Evolutionary conservation across 2,797 vertebrate genomes (phyloP), one percentile per base, ranked within the genome.

Genomic region (Pachyuromys duprasi): DNA sequence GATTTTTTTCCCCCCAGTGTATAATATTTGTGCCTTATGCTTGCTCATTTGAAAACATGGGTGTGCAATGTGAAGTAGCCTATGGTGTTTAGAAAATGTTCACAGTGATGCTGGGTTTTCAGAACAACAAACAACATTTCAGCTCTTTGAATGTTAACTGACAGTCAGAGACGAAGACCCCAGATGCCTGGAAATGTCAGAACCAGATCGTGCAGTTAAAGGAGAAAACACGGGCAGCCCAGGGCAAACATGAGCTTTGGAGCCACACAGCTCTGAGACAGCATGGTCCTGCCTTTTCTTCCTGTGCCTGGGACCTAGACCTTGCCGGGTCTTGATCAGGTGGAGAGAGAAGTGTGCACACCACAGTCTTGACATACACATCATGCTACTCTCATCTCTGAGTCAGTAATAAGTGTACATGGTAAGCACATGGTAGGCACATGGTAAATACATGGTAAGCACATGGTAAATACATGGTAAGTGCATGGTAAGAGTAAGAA

Each of bases 161-260:
- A 82, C 93, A 81, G 89, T 42, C 82, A 92, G 88, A 90, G 67
- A 53, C 33, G 0, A 49, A 75, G 92, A 86, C 42, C 57, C 42
- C 65, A 86, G 67, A 67, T 80, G 75, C 33, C 69, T 86, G n/a
- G 49, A 79, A 75, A 93, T 79, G 36, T 90, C 95, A 93, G 86
- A 70, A 53, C 0, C 4, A 60, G 75, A 55, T 49, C 75, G 18
- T 67, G 2, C 75, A 76, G 95, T 93, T 78, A 72, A 89, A 91
- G 75, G 92, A 53, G 87, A 92, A 88, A 62, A 2, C 33, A 12
- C 0, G 36, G 53, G 39, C 60, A 69, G 57, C 74, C 22, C 62
- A 75, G 22, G 94, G 92, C 95, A 92, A 96, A 94, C 93, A 62
- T 0, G 0, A 74, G 78, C 88, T 96, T 93, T 80, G 88, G 78